Conservation (phyloP, 2,797 vertebrate species). For the Gallinago nigripennis region DNA sequence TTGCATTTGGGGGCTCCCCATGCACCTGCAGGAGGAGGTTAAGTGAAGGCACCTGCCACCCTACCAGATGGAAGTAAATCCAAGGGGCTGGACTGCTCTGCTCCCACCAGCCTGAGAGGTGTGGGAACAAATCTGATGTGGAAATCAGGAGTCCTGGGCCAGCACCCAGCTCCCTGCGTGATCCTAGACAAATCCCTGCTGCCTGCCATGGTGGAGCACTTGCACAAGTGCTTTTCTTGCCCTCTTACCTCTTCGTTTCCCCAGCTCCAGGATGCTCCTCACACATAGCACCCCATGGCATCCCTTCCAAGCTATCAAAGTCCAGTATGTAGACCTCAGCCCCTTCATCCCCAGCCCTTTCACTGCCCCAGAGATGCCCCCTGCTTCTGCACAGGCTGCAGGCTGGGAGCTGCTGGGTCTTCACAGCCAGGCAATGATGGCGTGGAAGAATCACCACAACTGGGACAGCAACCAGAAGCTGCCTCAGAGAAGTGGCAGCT, state of each 20-base stretch:
- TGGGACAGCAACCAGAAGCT: neutral
- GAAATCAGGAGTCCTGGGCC: neutral
- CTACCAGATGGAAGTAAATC: neutral
- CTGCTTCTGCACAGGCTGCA: fast-evolving
- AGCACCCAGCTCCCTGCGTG: neutral
- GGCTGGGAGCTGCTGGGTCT: neutral
- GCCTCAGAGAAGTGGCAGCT: neutral
- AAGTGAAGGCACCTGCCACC: neutral
- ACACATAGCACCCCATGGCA: neutral
- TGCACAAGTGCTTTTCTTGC: neutral
- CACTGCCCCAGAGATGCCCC: neutral
- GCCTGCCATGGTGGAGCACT: neutral
- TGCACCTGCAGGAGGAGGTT: neutral
- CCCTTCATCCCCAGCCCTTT: neutral
- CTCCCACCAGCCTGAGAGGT: neutral
- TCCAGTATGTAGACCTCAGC: neutral
- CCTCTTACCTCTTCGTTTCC: neutral
- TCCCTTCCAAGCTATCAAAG: neutral
- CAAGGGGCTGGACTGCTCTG: neutral
- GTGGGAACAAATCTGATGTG: neutral
- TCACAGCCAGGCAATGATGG: fast-evolving
- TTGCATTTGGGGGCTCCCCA: fast-evolving
- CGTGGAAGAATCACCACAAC: neutral
- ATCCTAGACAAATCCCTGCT: neutral
- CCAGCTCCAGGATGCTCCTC: neutral